Evolutionary conservation across 92 coral and sea anemone genomes (phyloP), one percentile per base, ranked within the genome.

Genomic region (Epizoanthus ramosus): DNA sequence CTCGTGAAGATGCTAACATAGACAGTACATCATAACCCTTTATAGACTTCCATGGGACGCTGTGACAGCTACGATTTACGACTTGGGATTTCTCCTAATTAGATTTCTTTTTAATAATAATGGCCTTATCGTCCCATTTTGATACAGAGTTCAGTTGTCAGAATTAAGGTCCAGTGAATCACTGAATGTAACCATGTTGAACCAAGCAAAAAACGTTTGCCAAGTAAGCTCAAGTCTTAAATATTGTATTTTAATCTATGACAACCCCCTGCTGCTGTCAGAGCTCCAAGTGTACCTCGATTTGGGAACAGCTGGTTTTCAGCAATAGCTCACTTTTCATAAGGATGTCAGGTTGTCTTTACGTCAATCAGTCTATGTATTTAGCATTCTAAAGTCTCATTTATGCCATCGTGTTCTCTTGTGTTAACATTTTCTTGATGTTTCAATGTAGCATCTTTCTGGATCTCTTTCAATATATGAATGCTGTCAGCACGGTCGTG

Each of bases 321-420:
- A 60, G 82, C 71, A 22, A 72, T 82, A 75, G 85, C 88, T 86
- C 92, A 92, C 85, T 86, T 91, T 88, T 91, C 93, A 89, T 87
- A 89, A 84, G 88, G 91, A 83, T 93, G 94, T 90, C 91, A 93
- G 70, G 83, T 85, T 73, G 61, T 66, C 79, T 84, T 80, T 84
- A 71, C 67, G 89, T 45, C 85, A 89, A 88, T 93, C 85, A 87
- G 86, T 87, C 89, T 90, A 95, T 86, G 98, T 93, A 88, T 91
- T 93, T 93, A 92, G 94, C 95, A 93, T 93, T 93, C 94, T 86
- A 86, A 84, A 85, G 87, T 85, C 80, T 73, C 82, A 81, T 89
- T 89, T 89, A 81, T 84, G 74, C 83, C 83, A 85, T 85, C 89
- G 80, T 85, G 68, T 88, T 70, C 88, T 85, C 84, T 76, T 89